Evolutionary conservation across 2,113 vertebrate genomes (phyloP).

Genomic region (Globicephala melas): DNA sequence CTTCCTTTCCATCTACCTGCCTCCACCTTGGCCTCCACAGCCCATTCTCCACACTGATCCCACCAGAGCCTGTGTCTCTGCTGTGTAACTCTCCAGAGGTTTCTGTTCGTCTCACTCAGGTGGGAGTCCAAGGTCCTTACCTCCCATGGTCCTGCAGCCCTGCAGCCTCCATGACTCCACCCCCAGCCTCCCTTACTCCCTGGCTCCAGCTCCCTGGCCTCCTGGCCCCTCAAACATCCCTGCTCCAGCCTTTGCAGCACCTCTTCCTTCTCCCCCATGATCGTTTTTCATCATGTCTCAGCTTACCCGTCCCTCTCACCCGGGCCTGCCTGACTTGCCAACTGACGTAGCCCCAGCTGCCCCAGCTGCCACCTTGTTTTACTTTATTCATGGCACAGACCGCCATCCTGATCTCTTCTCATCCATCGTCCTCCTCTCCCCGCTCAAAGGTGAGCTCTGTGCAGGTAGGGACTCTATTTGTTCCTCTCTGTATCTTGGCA

Average conservation of each 20-base stretch:
- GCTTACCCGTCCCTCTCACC: fast-evolving
- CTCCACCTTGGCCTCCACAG: neutral
- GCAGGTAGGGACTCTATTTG: neutral
- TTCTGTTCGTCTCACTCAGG: neutral
- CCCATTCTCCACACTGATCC: neutral
- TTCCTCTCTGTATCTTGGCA: neutral
- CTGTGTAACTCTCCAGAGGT: neutral
- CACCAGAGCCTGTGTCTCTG: neutral
- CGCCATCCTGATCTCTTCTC: neutral
- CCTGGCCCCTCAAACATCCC: neutral
- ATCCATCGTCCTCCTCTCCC: neutral
- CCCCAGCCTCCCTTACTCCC: neutral
- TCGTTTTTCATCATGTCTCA: neutral
- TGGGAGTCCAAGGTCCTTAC: neutral
- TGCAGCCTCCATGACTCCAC: neutral
- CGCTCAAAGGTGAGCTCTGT: neutral
- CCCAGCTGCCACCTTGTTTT: neutral
- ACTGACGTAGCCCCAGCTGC: neutral
- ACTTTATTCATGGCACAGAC: neutral
- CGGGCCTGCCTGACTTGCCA: neutral
- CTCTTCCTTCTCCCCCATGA: neutral
- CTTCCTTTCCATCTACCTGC: neutral
- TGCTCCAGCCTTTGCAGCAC: neutral
- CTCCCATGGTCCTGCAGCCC: neutral
- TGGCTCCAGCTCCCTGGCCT: neutral